Evolutionary conservation across 2,888 invertebrate genomes (phyloP), one percentile per base, ranked within the genome.

Genomic region (Atherix ibis): DNA sequence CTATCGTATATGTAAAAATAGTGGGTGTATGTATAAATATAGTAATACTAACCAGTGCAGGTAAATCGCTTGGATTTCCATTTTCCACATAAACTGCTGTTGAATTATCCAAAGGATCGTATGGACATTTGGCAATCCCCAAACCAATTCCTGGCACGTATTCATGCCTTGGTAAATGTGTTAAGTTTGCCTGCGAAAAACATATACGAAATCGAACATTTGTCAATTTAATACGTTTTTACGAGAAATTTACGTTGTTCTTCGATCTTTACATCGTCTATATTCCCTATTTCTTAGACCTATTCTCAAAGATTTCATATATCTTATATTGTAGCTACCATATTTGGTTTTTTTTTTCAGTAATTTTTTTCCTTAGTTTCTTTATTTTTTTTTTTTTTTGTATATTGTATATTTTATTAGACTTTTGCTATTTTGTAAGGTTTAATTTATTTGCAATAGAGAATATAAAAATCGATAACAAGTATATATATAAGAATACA

Each of bases 71-170:
- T 36, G 94, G 91, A 68, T 94, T 95, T 49, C 94, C 95, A 51
- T 73, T 73, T 62, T 94, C 95, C 60, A 92, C 89, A 84, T 91
- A 95, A 46, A 95, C 76, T 27, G 94, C 94, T 14, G 97, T 97
- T 43, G 91, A 89, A 68, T 97, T 97, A 68, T 97, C 92, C 44
- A 83, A 80, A n/a, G 95, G 94, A 67, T 97, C 94, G 66, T 91
- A 95, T 36, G 97, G 94, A 64, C 95, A 95, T 64, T 92, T 89
- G 35, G 92, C 97, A 48, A 88, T 84, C 43, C 92, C 95, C 73
- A 83, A 77, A 35, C 89, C 89, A 43, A 89, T 82, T 45, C 91
- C 91, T 18, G 89, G 89, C 57, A 89, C 84, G 69, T 78, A 83
- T 57, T 85, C 83, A 61, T 82, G 79, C 41, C 87, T 73, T 38